These are phyloP conservation scores for Dendroctonus valens DNA, from an alignment of 1,140 invertebrate genomes.

Conservation along the genomic window DNA sequence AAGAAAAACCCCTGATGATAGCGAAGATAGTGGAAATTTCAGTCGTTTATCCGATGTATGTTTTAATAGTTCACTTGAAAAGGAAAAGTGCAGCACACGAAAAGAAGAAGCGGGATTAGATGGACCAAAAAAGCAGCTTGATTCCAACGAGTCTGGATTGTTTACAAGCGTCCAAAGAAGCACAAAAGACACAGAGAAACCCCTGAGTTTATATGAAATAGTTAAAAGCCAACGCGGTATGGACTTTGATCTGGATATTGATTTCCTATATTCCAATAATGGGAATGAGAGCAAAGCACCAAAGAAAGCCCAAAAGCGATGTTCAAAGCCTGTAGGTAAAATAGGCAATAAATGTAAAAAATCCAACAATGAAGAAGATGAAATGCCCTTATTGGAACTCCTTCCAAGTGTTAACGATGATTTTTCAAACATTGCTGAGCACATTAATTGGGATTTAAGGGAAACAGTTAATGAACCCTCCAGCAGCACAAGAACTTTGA, in stretches of 20 bases:
- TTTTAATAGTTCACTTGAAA: too few relatives aligned
- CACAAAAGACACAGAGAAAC: neutral
- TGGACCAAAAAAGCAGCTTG: too few relatives aligned
- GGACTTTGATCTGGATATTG: conserved; percentile 1
- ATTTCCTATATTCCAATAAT: neutral
- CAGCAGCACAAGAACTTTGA: too few relatives aligned
- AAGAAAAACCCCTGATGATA: neutral
- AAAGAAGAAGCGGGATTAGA: too few relatives aligned
- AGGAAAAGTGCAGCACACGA: too few relatives aligned
- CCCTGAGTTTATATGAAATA: conserved; percentile 5
- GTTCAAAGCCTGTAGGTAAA: too few relatives aligned
- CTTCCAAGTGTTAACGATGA: conserved; percentile 40
- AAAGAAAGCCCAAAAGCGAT: too few relatives aligned
- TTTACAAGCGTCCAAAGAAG: too few relatives aligned
- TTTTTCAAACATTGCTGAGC: conserved; percentile 26
- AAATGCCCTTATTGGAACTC: conserved; percentile 22
- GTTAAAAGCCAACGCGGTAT: conserved; percentile 2
- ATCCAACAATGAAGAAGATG: conserved; percentile 4
- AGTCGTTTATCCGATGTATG: neutral
- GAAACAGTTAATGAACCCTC: neutral
- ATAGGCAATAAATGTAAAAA: too few relatives aligned
- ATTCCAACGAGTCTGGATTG: too few relatives aligned
- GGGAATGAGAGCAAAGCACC: too few relatives aligned
- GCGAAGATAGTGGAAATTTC: conserved; percentile 9
- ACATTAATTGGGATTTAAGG: conserved; percentile 18